A percentile compares a stretch with the other conserved stretches of the same genome.
Evolutionary conservation across 2,888 invertebrate species (phyloP).

Genomic region (Polyommatus iphigenia): DNA sequence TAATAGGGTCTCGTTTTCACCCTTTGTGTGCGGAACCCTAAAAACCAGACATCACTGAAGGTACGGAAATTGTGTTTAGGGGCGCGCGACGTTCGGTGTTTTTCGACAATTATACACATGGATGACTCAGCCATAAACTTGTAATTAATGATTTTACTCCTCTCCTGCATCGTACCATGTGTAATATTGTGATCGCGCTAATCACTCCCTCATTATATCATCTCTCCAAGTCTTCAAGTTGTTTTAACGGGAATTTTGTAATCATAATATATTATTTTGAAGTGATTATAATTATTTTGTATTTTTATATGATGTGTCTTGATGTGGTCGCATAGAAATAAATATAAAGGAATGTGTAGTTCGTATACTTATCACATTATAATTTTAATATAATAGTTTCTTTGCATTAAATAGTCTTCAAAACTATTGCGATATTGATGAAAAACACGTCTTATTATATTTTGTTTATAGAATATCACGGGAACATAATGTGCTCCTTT

Average conservation of each 20-base stretch:
- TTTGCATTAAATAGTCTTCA: too few relatives aligned
- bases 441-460: too few relatives aligned
- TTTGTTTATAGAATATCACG: too few relatives aligned
- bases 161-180: slow-evolving; percentile 12
- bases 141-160: slow-evolving; percentile 25
- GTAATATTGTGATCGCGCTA: slow-evolving; percentile 13
- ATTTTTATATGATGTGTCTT: background rate
- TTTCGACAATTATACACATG: slow-evolving; percentile 26
- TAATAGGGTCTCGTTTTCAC: too few relatives aligned
- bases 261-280: background rate
- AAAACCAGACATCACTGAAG: background rate
- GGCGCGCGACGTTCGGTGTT: background rate
- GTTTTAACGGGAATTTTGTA: background rate
- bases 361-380: too few relatives aligned
- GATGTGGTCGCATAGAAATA: too few relatives aligned
- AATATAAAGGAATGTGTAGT: too few relatives aligned
- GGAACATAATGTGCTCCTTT: too few relatives aligned
- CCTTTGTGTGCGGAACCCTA: too few relatives aligned
- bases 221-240: background rate
- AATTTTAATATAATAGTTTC: too few relatives aligned
- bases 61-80: slow-evolving; percentile 25
- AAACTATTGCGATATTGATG: too few relatives aligned
- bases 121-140: slow-evolving; percentile 26
- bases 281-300: background rate
- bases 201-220: slow-evolving; percentile 6